Conservation (phyloP, 2,113 vertebrate species). For the Tragelaphus imberbis region DNA sequence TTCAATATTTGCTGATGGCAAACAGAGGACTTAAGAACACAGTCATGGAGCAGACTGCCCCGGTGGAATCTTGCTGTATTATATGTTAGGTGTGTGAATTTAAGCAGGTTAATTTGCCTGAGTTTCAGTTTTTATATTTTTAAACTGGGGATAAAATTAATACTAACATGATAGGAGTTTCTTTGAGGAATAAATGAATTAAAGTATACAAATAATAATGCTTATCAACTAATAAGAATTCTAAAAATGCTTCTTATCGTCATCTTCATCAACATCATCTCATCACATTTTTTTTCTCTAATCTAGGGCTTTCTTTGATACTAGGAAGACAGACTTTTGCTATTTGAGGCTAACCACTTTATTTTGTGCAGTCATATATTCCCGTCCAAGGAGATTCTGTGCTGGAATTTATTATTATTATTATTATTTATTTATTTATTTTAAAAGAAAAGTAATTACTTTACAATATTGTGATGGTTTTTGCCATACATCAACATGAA, state of each 20-base stretch:
- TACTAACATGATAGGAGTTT: background rate
- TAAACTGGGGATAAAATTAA: background rate
- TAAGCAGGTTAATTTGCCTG: background rate
- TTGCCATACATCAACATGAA: background rate
- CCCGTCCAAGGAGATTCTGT: background rate
- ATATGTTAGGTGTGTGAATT: background rate
- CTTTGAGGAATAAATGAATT: background rate
- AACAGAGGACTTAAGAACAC: background rate
- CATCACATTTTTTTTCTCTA: background rate
- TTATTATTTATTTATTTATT: background rate
- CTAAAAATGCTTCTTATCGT: background rate
- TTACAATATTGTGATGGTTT: background rate
- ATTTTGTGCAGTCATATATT: background rate
- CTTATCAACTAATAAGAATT: background rate
- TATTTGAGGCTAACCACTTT: background rate
- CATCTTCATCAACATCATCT: background rate
- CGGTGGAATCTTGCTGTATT: background rate
- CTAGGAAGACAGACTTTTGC: background rate
- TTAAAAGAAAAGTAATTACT: background rate
- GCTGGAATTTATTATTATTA: background rate
- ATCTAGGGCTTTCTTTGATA: background rate
- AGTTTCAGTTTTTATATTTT: background rate
- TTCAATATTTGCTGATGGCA: background rate
- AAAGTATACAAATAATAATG: background rate
- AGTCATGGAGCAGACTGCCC: background rate